Evolutionary conservation across 1,140 invertebrate genomes (phyloP), one percentile per base, ranked within the genome.

Genomic region (Armadillidium nasatum): DNA sequence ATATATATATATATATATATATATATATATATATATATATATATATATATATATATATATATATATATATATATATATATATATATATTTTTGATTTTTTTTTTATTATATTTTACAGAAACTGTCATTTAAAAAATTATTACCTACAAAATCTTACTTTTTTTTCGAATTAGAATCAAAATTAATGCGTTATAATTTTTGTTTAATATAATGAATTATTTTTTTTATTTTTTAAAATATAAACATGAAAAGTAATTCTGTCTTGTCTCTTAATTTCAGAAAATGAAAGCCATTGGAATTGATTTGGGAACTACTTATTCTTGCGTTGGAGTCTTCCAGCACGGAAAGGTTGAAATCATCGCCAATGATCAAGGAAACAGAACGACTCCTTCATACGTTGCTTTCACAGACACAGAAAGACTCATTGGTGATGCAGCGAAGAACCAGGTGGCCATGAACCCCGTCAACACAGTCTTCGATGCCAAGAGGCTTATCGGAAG

Each of bases 391-490:
- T 0, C 89, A 33, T 88, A 83, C n/a, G 88, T 89, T 2, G 88
- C 88, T 43, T 89, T 89, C 83, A 88, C 86, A 7, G 89, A 89
- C 74, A 86, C 86, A 0, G 88, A 89, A 79, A 82, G 88, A 33
- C 82, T 90, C 33, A 87, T 89, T 74, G 88, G 88, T 21, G 88
- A 89, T 82, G 83, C 82, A 4, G 91, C 92, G 3, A 92, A 91
- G 84, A 91, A 91, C 80, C 93, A 94, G 86, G 92, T 93, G 79
- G 92, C 92, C 83, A 94, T 96, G 91, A 97, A 98, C 85, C 94
- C 95, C 75, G 91, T 91, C 83, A 97, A 98, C 88, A 97, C 96
- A 76, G 93, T 98, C 85, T 98, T 97, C 86, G 93, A 88, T 80
- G 84, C 84, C 82, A 85, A 78, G n/a, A 87, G 90, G 95, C 85